Percentiles rank a stretch among this genome's conserved stretches.
These are phyloP conservation scores for Diploscapter pachys DNA, from an alignment of 1,140 invertebrate genomes.

Conservation along the genomic window DNA sequence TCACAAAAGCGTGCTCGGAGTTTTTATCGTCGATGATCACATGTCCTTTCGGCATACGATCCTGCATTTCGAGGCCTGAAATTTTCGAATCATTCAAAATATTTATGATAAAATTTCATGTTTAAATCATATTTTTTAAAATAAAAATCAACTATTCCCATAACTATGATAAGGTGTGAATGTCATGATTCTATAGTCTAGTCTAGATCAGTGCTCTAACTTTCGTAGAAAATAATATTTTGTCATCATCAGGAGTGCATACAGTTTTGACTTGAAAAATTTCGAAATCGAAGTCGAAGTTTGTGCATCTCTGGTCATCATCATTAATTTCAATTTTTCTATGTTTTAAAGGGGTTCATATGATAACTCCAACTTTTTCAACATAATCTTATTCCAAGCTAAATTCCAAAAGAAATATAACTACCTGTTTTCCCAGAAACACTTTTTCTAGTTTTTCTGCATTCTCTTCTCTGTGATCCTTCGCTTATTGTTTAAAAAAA, in stretches of 20 bases:
- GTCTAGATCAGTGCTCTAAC: neutral
- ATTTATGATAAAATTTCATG: neutral
- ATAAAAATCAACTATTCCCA: neutral
- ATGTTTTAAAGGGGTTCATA: too few species aligned
- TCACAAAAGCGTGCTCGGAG: constrained; percentile 45
- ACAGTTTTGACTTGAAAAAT: too few species aligned
- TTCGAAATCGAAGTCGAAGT: too few species aligned
- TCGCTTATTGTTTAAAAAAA: too few species aligned
- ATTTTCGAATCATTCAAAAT: neutral
- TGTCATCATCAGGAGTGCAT: too few species aligned
- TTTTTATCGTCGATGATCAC: constrained; percentile 40
- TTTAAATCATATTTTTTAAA: neutral
- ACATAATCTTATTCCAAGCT: too few species aligned
- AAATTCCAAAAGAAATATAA: too few species aligned
- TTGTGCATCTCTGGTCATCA: too few species aligned
- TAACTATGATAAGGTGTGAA: neutral
- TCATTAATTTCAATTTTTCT: too few species aligned
- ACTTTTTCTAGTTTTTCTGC: neutral
- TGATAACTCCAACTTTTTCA: too few species aligned
- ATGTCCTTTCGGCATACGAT: constrained; percentile 17
- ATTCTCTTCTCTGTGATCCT: neutral
- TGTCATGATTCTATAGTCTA: neutral
- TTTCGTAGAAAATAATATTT: neutral
- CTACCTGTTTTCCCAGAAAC: neutral
- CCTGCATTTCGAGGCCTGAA: constrained; percentile 25